Base-by-base conservation (phyloP, 2,113 vertebrate genomes). In the Labeo rohita region DNA sequence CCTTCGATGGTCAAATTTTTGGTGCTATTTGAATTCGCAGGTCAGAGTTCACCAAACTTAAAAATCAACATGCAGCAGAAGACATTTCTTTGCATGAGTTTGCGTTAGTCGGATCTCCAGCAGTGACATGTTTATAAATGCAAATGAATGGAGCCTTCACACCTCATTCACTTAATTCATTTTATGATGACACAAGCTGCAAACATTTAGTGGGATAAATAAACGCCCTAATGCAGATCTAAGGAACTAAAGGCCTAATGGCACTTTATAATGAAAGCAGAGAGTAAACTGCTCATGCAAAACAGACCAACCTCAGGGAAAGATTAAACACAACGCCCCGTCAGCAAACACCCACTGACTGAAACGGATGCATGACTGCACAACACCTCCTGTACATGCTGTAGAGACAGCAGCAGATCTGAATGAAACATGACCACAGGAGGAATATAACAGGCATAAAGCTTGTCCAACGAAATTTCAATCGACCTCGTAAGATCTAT, bases 291-390 rank as follows among this genome's bases (percentile, higher is more conserved):
- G 12, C 13, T 61, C 18, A 79, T 65, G 59, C 39, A 28, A 49
- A 80, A 59, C 45, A 74, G 21, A 49, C 21, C 72, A 23, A 23
- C 21, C 45, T 10, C 21, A 23, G 45, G 11, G 72, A 74, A 74
- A 23, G 72, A 74, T 74, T 74, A 49, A 74, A 74, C 45, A 23
- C 72, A 74, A 49, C 3, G 2, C 72, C 45, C 45, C 16, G 5
- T 86, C 43, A 80, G 50, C 59, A 76, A 18, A 80, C 85, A 75
- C 76, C 49, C 47, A 61, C 76, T 10, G 28, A 49, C 50, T 68
- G 49, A 68, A 50, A 52, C 23, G 50, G 23, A 36, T 18, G 28
- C 85, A 78, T 49, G 81, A 75, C 54, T 59, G 28, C 59, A 76
- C 76, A 81, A 39, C 73, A 61, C 36, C 68, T 54, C 43, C 59